These are phyloP conservation scores for Helleia helle DNA, from an alignment of 2,888 invertebrate species.

Conservation along the genomic window DNA sequence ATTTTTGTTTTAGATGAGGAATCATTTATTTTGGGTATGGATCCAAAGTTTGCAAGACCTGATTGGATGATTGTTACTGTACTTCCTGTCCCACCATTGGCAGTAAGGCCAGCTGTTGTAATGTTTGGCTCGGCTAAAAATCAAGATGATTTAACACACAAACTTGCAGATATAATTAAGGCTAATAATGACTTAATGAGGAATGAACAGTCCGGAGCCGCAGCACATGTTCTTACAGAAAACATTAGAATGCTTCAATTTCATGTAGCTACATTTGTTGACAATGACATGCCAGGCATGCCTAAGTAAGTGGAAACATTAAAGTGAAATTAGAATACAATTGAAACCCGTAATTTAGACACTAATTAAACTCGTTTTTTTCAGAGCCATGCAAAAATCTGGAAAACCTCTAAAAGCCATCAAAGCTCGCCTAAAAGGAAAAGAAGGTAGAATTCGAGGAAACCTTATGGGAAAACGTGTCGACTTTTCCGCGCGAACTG, in stretches of 20 bases:
- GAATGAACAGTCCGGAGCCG: conserved; percentile 97
- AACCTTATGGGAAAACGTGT: conserved; percentile 99
- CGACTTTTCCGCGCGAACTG: conserved; percentile 99
- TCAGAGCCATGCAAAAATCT: conserved; percentile 97
- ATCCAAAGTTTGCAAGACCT: conserved; percentile 96
- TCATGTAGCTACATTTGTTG: conserved; percentile 97
- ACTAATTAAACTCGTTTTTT: too few relatives aligned
- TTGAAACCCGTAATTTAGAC: too few relatives aligned
- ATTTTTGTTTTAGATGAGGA: conserved; percentile 85
- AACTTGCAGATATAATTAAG: conserved; percentile 98
- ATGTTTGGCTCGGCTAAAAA: conserved; percentile 99
- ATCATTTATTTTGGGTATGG: conserved; percentile 95
- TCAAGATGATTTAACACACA: conserved; percentile 99
- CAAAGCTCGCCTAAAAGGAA: conserved; percentile 96
- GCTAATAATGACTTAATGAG: conserved; percentile 95
- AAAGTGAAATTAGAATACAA: too few relatives aligned
- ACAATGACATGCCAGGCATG: conserved; percentile 99
- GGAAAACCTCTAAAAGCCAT: conserved; percentile 98
- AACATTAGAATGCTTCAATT: conserved; percentile 98
- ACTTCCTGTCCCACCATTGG: conserved; percentile 96
- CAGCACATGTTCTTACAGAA: conserved; percentile 96
- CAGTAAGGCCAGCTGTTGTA: conserved; percentile 97
- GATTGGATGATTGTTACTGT: conserved; percentile 99
- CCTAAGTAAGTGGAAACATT: conserved; percentile 75
- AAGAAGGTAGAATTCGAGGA: conserved; percentile 98